phyloP scores from a whole-genome alignment of 2,797 vertebrate genomes.

The Argyrosomus regius region DNA sequence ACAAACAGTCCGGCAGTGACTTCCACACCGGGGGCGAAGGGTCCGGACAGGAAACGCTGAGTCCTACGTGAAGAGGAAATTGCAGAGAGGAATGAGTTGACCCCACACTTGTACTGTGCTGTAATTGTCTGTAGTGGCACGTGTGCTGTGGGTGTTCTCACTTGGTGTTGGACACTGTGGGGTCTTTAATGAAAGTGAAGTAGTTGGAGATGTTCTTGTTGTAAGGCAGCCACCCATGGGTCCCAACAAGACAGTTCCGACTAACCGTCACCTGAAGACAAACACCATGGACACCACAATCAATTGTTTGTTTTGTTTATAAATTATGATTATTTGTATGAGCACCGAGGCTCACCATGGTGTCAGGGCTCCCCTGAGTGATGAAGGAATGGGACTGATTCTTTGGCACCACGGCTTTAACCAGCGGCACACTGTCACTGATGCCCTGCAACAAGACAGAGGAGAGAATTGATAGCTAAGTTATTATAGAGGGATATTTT shows the following conservation, averaged over 20 bases:
- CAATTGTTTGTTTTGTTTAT: not conserved
- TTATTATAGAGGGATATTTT: not conserved
- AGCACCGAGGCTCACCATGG: slow-evolving; percentile 85
- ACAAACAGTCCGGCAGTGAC: slow-evolving; percentile 91
- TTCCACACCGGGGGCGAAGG: slow-evolving; percentile 92
- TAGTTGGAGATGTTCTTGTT: slow-evolving; percentile 98
- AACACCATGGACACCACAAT: not conserved
- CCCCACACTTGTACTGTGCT: not conserved
- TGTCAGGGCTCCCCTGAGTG: slow-evolving; percentile 96
- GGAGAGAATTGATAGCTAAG: not conserved
- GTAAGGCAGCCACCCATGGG: slow-evolving; percentile 96
- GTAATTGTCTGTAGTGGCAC: not conserved
- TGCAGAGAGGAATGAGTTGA: not conserved
- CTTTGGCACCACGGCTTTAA: slow-evolving; percentile 93
- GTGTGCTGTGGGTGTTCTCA: slow-evolving; percentile 76
- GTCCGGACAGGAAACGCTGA: slow-evolving; percentile 90
- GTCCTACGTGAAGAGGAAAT: slow-evolving; percentile 81
- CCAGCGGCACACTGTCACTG: slow-evolving; percentile 91
- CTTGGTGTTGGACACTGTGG: slow-evolving; percentile 94
- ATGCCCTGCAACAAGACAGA: slow-evolving; percentile 87
- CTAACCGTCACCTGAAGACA: slow-evolving; percentile 89
- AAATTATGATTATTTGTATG: too few relatives aligned
- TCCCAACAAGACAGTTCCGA: slow-evolving; percentile 92
- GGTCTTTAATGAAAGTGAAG: slow-evolving; percentile 97
- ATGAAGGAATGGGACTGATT: slow-evolving; percentile 97